Evolutionary conservation across 1,140 invertebrate species (phyloP).

Genomic region (Asobara japonica): DNA sequence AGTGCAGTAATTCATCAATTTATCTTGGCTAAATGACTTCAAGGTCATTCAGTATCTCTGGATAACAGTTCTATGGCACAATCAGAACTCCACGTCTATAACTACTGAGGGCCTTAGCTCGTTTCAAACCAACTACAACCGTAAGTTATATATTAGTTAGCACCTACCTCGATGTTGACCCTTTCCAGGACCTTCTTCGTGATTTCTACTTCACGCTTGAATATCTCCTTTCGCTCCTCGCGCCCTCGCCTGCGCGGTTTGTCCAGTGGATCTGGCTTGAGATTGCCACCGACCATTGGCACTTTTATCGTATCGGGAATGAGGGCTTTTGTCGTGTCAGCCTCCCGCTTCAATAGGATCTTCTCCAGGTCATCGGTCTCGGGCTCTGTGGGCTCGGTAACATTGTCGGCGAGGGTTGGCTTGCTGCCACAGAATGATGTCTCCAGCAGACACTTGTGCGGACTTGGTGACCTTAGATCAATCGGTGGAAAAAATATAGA

Average conservation of each 20-base stretch:
- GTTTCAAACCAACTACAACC: too few relatives aligned
- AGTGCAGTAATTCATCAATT: too few relatives aligned
- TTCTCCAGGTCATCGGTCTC: slow-evolving; percentile 73
- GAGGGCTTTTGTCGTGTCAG: slow-evolving; percentile 62
- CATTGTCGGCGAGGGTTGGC: slow-evolving; percentile 63
- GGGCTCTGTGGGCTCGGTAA: slow-evolving; percentile 61
- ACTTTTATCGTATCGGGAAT: slow-evolving; percentile 63
- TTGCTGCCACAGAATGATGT: slow-evolving; percentile 89
- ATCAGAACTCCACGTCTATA: too few relatives aligned
- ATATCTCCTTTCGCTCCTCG: slow-evolving; percentile 64
- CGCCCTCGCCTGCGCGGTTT: slow-evolving; percentile 59
- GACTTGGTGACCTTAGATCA: slow-evolving; percentile 79
- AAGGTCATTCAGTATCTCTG: too few relatives aligned
- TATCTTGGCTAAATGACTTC: too few relatives aligned
- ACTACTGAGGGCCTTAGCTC: too few relatives aligned
- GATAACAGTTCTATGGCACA: too few relatives aligned
- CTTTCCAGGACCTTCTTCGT: slow-evolving; percentile 63
- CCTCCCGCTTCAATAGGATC: slow-evolving; percentile 69
- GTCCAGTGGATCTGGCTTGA: slow-evolving; percentile 61
- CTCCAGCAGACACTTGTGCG: slow-evolving; percentile 87
- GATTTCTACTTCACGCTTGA: slow-evolving; percentile 64
- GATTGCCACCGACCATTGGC: slow-evolving; percentile 59
- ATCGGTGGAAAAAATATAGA: slow-evolving; percentile 33
- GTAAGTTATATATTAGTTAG: neutral
- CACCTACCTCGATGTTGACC: slow-evolving; percentile 61